Evolutionary conservation across 2,797 vertebrate genomes (phyloP), one percentile per base, ranked within the genome.

Genomic region (Paguma larvata): DNA sequence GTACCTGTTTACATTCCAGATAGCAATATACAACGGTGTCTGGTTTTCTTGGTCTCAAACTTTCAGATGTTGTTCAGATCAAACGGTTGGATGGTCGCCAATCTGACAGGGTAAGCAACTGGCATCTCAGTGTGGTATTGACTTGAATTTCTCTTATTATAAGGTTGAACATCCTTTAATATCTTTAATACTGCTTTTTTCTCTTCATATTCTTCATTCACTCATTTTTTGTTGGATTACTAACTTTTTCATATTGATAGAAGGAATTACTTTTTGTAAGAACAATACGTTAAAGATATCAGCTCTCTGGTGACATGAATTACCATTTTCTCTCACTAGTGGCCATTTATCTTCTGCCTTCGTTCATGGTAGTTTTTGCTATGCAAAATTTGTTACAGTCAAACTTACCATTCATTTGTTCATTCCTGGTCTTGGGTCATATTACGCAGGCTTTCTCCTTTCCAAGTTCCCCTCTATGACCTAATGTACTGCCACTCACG

Each of bases 281-380:
- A 3, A 53, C 34, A 51, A 46, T 46, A 53, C 56, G 46, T 27
- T 63, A 38, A 87, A 53, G 44, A 90, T 68, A 46, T 9, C 4
- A 93, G 62, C 21, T 4, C 34, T 94, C 91, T 51, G 80, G 75
- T 89, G 63, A 85, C 63, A 48, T 5, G 53, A 92, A 78, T 59
- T 19, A 59, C 15, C 56, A 13, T 38, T 84, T 44, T 9, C 41
- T 12, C 25, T 51, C 23, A 77, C 7, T 72, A 73, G 38, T 34
- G 70, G 14, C 7, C 92, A 1, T 94, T 95, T 94, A 67, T 85
- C 12, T 78, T 88, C 89, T 73, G 46, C 67, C 38, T 90, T 93
- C 23, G 21, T 65, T 92, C 32, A 11, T 21, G 38, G 5, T 53
- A 12, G 11, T 14, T 19, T 68, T 75, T 53, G 16, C 23, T 77